Evolutionary conservation across 2,888 invertebrate genomes (phyloP).

Genomic region (Metellina segmentata): DNA sequence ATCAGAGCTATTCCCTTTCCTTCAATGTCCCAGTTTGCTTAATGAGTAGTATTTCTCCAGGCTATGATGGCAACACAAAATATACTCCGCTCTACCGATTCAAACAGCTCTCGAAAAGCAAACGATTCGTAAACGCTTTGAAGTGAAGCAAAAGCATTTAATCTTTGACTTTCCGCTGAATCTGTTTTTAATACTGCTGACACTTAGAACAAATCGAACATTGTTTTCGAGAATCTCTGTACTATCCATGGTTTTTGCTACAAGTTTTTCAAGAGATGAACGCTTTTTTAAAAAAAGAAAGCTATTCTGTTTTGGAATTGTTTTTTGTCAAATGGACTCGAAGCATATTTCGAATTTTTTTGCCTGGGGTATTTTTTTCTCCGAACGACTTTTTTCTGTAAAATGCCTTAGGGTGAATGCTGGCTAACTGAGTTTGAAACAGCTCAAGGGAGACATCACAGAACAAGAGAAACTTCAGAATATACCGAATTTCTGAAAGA

Average conservation of each 20-base stretch:
- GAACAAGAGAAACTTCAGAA: background rate
- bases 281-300: slow-evolving; percentile 6
- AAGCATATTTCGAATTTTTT: slow-evolving; percentile 15
- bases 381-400: slow-evolving; percentile 1
- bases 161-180: slow-evolving; percentile 40
- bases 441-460: background rate
- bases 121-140: slow-evolving; percentile 60
- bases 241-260: background rate
- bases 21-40: background rate
- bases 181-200: slow-evolving; percentile 45
- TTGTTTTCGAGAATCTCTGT: background rate
- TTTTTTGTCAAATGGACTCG: slow-evolving; percentile 36
- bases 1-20: slow-evolving; percentile 1
- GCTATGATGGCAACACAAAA: slow-evolving; percentile 51
- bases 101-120: slow-evolving; percentile 51
- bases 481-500: too few relatives aligned
- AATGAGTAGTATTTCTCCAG: slow-evolving; percentile 43
- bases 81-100: slow-evolving; percentile 20
- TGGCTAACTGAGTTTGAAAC: slow-evolving; percentile 18
- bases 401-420: background rate
- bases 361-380: background rate
- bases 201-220: background rate
- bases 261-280: background rate
- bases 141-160: slow-evolving; percentile 44
- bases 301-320: slow-evolving; percentile 13